Conservation (phyloP, 1,140 invertebrate genomes). For the Galleria mellonella region DNA sequence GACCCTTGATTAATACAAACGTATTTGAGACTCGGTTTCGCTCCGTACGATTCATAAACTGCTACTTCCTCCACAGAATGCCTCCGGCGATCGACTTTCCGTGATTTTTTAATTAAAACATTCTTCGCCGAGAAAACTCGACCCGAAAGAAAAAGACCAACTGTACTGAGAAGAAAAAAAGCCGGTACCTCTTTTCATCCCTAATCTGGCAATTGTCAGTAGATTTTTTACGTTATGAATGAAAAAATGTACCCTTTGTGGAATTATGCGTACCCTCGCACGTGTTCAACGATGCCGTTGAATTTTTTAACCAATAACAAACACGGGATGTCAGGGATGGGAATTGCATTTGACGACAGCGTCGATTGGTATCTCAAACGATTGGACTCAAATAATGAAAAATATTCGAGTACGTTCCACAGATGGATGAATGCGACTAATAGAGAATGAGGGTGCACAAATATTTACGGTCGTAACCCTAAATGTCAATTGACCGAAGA, state of each 20-base stretch:
- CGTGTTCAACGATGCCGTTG: conserved; percentile 29
- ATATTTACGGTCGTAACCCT: conserved; percentile 20
- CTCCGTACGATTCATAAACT: conserved; percentile 22
- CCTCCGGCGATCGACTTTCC: conserved; percentile 10
- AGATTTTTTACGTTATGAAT: conserved; percentile 42
- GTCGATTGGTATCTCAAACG: conserved; percentile 27
- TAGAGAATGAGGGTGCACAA: conserved; percentile 13
- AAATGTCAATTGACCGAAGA: conserved; percentile 27
- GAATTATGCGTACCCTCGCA: conserved; percentile 42
- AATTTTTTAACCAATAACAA: conserved; percentile 49
- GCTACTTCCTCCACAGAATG: conserved; percentile 20
- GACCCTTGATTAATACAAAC: conserved; percentile 26
- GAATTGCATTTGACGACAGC: conserved; percentile 30
- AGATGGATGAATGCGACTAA: too few relatives aligned
- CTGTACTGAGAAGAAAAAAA: conserved; percentile 30
- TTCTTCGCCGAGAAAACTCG: conserved; percentile 23
- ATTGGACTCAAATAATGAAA: conserved; percentile 4
- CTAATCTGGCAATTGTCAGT: conserved; percentile 58
- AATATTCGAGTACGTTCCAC: too few relatives aligned
- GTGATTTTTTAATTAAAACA: conserved; percentile 37
- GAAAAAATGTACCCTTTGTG: conserved; percentile 54
- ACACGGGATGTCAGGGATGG: conserved; percentile 23
- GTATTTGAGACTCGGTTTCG: conserved; percentile 14
- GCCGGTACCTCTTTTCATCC: conserved; percentile 34
- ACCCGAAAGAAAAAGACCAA: conserved; percentile 35